Percentiles rank a stretch among this genome's conserved stretches.
Conservation (phyloP, 1,140 invertebrate species). For the Zaprionus davidi region DNA sequence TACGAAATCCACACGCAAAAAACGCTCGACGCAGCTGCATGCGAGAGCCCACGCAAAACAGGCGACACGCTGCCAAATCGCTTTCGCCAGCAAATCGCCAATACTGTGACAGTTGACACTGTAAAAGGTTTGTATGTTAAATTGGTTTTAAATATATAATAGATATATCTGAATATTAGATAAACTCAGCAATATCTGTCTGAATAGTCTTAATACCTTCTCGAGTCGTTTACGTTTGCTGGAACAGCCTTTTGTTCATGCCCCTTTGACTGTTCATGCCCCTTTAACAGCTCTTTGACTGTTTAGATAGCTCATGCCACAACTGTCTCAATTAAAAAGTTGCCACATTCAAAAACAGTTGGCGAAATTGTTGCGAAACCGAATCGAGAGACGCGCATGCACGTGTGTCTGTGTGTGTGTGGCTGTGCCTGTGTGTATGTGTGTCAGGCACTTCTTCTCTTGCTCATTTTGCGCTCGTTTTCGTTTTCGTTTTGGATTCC, state of each 20-base stretch:
- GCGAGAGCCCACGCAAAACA: constrained; percentile 26
- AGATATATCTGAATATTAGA: too few relatives aligned
- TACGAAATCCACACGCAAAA: constrained; percentile 66
- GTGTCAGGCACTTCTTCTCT: background rate
- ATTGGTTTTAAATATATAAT: background rate
- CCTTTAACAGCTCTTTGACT: background rate
- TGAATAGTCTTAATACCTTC: background rate
- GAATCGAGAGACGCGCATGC: constrained; percentile 19
- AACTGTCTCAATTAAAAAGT: background rate
- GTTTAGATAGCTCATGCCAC: too few relatives aligned
- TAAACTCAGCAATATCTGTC: background rate
- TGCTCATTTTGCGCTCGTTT: background rate
- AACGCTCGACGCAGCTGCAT: constrained; percentile 23
- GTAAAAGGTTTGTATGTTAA: background rate
- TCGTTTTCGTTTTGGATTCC: background rate
- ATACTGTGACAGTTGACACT: background rate
- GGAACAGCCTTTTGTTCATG: background rate
- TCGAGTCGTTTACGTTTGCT: background rate
- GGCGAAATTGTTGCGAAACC: constrained; percentile 25
- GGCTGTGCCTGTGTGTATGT: background rate
- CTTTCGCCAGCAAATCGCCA: constrained; percentile 31
- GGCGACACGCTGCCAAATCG: background rate
- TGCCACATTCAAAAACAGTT: background rate
- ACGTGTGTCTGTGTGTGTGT: background rate
- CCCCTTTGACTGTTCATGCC: background rate